Conservation (phyloP, 2,113 vertebrate genomes). For the human region GRCh38 chr20:35395501-35396000, state of each 20-base stretch:
- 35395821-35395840: neutral
- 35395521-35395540: neutral
- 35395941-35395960: conserved; percentile 1
- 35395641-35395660: neutral
- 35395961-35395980: neutral
- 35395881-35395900: neutral
- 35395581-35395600: neutral
- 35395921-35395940: neutral
- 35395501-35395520: neutral
- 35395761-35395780: neutral
- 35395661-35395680: neutral
- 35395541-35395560: neutral
- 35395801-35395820: neutral
- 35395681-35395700: neutral
- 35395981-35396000: neutral
- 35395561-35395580: neutral
- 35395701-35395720: neutral
- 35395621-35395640: neutral
- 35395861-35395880: neutral
- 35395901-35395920: conserved; percentile 18
- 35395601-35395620: neutral
- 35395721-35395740: conserved; percentile 1
- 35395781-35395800: neutral
- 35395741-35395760: neutral
- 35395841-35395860: neutral